A percentile compares a stretch with the other conserved stretches of the same genome.
These are phyloP conservation scores for Apostichopus japonicus DNA, from an alignment of 35 echinoderm and acorn worm genomes.

Conservation along the genomic window DNA sequence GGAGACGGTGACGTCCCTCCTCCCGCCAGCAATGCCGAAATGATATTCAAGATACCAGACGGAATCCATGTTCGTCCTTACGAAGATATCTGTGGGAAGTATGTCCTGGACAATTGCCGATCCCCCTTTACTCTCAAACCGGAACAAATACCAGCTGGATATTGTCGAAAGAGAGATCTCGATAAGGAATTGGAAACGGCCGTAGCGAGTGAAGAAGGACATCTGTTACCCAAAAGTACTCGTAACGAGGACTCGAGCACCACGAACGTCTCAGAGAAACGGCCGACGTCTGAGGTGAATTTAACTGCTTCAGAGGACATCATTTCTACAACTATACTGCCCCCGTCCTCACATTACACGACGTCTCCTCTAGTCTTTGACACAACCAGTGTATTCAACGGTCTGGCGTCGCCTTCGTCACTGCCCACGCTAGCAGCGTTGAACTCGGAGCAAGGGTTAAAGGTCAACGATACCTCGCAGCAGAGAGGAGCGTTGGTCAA, in stretches of 20 bases:
- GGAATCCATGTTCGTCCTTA: slow-evolving; percentile 56
- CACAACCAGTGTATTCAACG: not conserved
- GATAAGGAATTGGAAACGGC: slow-evolving; percentile 25
- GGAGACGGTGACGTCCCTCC: not conserved
- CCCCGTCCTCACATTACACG: not conserved
- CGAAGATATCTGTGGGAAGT: slow-evolving; percentile 60
- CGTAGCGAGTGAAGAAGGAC: not conserved
- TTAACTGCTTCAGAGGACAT: not conserved
- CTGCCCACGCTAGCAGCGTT: not conserved
- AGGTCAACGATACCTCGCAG: not conserved
- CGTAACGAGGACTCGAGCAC: not conserved
- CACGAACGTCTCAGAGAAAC: too few species aligned
- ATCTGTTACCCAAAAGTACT: not conserved
- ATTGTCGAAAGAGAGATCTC: not conserved
- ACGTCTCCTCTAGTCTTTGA: not conserved
- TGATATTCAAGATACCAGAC: slow-evolving; percentile 35
- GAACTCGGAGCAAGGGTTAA: not conserved
- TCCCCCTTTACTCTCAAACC: slow-evolving; percentile 61
- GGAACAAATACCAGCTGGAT: slow-evolving; percentile 26
- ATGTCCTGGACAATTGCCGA: slow-evolving; percentile 62
- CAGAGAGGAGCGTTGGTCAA: slow-evolving; percentile 45
- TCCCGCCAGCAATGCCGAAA: not conserved
- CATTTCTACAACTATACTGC: not conserved
- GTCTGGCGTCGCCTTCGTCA: not conserved
- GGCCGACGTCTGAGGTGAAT: not conserved